Percentiles rank a stretch among this genome's conserved stretches.
These are phyloP conservation scores for Muschampia plurimacula DNA, from an alignment of 2,888 invertebrate species.

Conservation along the genomic window DNA sequence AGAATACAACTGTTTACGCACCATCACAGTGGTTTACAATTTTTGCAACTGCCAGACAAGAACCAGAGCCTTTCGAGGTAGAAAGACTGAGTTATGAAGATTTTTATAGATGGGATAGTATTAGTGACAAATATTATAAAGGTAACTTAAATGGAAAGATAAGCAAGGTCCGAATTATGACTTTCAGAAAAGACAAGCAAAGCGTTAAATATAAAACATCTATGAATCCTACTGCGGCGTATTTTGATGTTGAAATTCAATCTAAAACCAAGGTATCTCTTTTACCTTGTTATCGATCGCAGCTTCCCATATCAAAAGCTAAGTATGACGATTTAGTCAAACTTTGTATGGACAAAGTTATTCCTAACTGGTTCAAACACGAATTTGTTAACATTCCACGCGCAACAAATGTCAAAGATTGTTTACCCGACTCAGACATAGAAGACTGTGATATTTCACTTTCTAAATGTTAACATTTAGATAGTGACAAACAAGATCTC, in stretches of 20 bases:
- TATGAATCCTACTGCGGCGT: slow-evolving; percentile 13
- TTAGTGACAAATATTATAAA: slow-evolving; percentile 49
- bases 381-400: slow-evolving; percentile 40
- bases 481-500: neutral
- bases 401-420: slow-evolving; percentile 38
- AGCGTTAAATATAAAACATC: slow-evolving; percentile 34
- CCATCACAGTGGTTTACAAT: slow-evolving; percentile 52
- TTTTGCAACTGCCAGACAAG: slow-evolving; percentile 47
- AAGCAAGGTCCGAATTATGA: slow-evolving; percentile 41
- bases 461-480: slow-evolving; percentile 5
- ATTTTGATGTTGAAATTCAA: slow-evolving; percentile 43
- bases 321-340: too few relatives aligned
- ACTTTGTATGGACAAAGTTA: slow-evolving; percentile 44
- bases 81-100: slow-evolving; percentile 44
- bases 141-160: slow-evolving; percentile 48
- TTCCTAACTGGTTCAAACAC: slow-evolving; percentile 41
- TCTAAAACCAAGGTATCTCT: slow-evolving; percentile 44
- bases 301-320: slow-evolving; percentile 41
- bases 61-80: slow-evolving; percentile 45
- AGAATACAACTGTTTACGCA: slow-evolving; percentile 50
- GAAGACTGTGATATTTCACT: slow-evolving; percentile 43
- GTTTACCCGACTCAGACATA: slow-evolving; percentile 43
- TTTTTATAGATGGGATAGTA: slow-evolving; percentile 46
- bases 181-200: slow-evolving; percentile 29
- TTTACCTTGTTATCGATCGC: slow-evolving; percentile 44